These are phyloP conservation scores for Nothoprocta pentlandii DNA, from an alignment of 2,113 vertebrate species.

Conservation along the genomic window DNA sequence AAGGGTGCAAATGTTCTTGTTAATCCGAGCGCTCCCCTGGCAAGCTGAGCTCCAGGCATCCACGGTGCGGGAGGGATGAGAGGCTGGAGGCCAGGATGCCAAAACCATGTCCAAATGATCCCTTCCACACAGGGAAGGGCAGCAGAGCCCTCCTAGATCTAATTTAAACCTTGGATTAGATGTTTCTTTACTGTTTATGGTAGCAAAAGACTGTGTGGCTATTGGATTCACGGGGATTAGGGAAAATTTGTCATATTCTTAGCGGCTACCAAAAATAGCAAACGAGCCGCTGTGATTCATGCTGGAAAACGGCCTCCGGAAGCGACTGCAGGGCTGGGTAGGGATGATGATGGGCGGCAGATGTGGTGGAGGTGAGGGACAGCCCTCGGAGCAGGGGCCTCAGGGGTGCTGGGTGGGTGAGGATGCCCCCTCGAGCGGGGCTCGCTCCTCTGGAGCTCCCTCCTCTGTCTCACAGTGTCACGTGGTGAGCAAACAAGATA, in stretches of 20 bases:
- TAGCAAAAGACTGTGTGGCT: background rate
- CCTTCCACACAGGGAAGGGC: background rate
- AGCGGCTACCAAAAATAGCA: slow-evolving; percentile 38
- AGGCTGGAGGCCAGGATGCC: background rate
- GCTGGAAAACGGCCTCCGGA: background rate
- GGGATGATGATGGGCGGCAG: too few relatives aligned
- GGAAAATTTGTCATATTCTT: slow-evolving; percentile 25
- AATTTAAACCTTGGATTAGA: background rate
- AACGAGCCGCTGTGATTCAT: background rate
- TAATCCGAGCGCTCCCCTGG: background rate
- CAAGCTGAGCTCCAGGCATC: background rate
- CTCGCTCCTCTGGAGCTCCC: too few relatives aligned
- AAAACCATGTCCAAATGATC: background rate
- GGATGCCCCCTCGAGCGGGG: too few relatives aligned
- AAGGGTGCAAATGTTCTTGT: background rate
- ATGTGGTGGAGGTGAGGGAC: too few relatives aligned
- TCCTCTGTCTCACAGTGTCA: too few relatives aligned
- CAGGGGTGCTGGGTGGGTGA: too few relatives aligned
- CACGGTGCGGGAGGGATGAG: background rate
- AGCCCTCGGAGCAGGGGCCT: too few relatives aligned
- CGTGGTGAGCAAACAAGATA: background rate
- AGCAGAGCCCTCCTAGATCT: slow-evolving; percentile 22
- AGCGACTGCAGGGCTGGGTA: background rate
- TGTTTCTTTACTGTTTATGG: slow-evolving; percentile 16
- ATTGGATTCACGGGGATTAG: background rate